Conservation (phyloP, 2,797 vertebrate genomes). For the Sebastes steindachneri region DNA sequence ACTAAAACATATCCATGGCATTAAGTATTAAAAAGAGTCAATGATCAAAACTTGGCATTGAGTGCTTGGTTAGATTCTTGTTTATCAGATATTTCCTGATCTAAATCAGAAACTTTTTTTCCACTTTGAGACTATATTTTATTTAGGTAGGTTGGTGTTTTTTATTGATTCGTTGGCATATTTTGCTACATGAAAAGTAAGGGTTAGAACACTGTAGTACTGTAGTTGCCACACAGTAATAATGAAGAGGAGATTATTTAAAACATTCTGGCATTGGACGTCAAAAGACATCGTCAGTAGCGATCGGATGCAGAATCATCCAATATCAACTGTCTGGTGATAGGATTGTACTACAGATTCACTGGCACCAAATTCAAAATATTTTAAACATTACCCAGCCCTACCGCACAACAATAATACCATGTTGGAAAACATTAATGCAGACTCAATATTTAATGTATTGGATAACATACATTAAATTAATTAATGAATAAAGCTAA, state of each 20-base stretch:
- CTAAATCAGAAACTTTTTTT: neutral
- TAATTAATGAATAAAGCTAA: neutral
- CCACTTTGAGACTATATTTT: neutral
- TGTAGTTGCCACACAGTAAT: neutral
- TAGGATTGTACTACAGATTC: neutral
- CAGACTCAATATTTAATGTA: neutral
- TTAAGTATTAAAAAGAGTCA: neutral
- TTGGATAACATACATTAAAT: rapidly evolving
- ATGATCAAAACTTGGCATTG: neutral
- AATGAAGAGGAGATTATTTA: neutral
- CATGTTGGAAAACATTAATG: neutral
- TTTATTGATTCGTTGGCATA: neutral
- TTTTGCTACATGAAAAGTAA: neutral
- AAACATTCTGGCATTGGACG: neutral
- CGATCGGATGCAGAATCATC: neutral
- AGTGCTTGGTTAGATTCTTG: neutral
- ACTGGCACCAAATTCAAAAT: neutral
- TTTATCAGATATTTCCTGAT: neutral
- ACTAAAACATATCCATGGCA: neutral
- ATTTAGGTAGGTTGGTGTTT: neutral
- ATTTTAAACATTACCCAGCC: neutral
- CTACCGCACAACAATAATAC: neutral
- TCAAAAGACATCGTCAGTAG: neutral
- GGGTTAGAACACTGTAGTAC: neutral
- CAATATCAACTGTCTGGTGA: neutral